These are phyloP conservation scores for Semnopithecus entellus DNA, from an alignment of 2,113 vertebrate genomes.

Conservation along the genomic window DNA sequence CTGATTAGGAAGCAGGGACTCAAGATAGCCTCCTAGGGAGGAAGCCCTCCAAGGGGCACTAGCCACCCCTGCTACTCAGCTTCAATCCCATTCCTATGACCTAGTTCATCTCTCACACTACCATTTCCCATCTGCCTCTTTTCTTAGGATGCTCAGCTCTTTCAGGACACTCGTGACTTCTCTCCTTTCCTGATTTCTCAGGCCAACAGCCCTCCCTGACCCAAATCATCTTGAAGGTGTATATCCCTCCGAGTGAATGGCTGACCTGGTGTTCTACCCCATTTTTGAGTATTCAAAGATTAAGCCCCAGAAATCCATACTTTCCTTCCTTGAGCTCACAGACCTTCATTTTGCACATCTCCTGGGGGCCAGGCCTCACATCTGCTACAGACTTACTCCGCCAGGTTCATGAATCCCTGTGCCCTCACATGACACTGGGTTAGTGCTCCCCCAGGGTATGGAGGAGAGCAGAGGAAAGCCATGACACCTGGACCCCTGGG, in stretches of 20 bases:
- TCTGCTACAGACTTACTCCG: not conserved
- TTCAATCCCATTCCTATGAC: not conserved
- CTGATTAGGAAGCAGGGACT: constrained; percentile 84
- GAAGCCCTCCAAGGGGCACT: not conserved
- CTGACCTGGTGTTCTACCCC: not conserved
- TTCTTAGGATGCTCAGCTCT: not conserved
- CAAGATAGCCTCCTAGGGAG: not conserved
- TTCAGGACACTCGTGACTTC: not conserved
- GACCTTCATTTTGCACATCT: not conserved
- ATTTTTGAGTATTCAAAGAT: not conserved
- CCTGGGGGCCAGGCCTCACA: not conserved
- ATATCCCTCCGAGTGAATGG: not conserved
- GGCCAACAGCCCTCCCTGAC: not conserved
- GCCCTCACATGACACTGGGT: not conserved
- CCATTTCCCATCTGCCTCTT: not conserved
- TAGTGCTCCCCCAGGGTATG: not conserved
- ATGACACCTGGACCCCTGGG: not conserved
- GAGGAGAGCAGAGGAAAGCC: not conserved
- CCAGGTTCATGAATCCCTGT: not conserved
- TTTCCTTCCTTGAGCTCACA: not conserved
- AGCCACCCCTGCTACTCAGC: no score
- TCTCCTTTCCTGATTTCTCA: not conserved
- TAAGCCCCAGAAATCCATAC: not conserved
- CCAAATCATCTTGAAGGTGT: not conserved
- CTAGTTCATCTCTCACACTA: not conserved